These are phyloP conservation scores for Brachymystax lenok DNA, from an alignment of 2,797 vertebrate genomes.

Conservation along the genomic window DNA sequence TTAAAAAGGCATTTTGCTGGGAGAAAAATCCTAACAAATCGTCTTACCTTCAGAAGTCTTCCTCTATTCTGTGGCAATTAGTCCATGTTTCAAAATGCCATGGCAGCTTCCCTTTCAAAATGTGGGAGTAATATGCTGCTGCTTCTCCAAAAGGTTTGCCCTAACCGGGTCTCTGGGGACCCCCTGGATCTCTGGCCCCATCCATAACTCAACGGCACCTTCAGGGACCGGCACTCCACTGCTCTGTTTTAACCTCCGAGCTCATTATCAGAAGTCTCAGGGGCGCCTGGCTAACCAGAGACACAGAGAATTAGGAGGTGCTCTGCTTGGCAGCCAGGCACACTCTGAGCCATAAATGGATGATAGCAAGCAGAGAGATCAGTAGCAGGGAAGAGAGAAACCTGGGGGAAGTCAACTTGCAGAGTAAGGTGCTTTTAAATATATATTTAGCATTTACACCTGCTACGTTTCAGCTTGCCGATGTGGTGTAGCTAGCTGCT, in stretches of 20 bases:
- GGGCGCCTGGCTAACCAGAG: conserved; percentile 84
- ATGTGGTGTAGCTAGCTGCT: conserved; percentile 19
- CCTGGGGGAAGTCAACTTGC: conserved; percentile 72
- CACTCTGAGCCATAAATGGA: conserved; percentile 78
- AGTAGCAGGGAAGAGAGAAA: conserved; percentile 59
- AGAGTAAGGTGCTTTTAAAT: conserved; percentile 75
- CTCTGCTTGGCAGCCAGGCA: conserved; percentile 54
- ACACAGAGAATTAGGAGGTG: conserved; percentile 82
- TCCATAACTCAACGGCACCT: conserved; percentile 91
- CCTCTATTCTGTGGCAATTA: conserved; percentile 66
- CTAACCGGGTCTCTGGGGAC: conserved; percentile 73
- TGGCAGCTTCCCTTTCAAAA: conserved; percentile 68
- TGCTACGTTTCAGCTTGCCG: conserved; percentile 67
- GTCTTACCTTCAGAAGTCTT: conserved; percentile 35
- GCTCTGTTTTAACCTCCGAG: conserved; percentile 78
- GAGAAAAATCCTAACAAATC: conserved; percentile 36
- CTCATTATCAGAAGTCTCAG: conserved; percentile 89
- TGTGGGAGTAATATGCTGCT: too few species aligned
- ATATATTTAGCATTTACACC: conserved; percentile 77
- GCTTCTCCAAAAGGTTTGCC: conserved; percentile 54
- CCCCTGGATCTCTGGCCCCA: conserved; percentile 66
- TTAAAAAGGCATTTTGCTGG: conserved; percentile 38
- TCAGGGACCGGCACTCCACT: conserved; percentile 84
- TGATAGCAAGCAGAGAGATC: conserved; percentile 75
- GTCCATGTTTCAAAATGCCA: conserved; percentile 65